Conservation (phyloP, 2,797 vertebrate genomes). For the Chaetophractus vellerosus region DNA sequence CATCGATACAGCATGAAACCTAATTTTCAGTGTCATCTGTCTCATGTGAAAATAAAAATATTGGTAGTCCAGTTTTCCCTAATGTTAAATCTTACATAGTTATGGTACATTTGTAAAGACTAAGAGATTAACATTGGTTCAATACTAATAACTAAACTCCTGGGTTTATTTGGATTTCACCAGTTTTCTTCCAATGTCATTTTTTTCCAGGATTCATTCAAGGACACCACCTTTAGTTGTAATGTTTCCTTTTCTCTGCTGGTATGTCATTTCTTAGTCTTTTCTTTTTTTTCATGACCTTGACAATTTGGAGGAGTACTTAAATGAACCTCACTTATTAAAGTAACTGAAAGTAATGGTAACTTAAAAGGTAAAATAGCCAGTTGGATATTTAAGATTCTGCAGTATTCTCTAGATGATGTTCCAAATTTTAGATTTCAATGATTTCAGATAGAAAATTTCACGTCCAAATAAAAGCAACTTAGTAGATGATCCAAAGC, state of each 20-base stretch:
- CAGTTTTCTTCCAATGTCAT: background rate
- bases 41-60: slow-evolving; percentile 18
- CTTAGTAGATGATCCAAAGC: background rate
- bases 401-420: background rate
- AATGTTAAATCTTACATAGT: slow-evolving; percentile 27
- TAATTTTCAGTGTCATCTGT: background rate
- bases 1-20: background rate
- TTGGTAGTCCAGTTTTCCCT: background rate
- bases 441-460: background rate
- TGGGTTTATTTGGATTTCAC: background rate
- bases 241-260: background rate
- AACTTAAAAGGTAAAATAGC: background rate
- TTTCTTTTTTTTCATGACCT: slow-evolving; percentile 17
- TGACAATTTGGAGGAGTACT: background rate
- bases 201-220: background rate
- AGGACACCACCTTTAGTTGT: background rate
- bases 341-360: background rate
- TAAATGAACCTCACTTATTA: background rate
- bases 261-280: background rate
- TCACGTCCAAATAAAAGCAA: background rate
- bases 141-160: background rate
- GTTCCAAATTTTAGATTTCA: background rate
- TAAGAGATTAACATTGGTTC: background rate
- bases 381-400: background rate
- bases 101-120: background rate